Percentiles rank a stretch among this genome's conserved stretches.
Evolutionary conservation across 2,113 vertebrate species (phyloP).

Genomic region (Ictalurus punctatus): DNA sequence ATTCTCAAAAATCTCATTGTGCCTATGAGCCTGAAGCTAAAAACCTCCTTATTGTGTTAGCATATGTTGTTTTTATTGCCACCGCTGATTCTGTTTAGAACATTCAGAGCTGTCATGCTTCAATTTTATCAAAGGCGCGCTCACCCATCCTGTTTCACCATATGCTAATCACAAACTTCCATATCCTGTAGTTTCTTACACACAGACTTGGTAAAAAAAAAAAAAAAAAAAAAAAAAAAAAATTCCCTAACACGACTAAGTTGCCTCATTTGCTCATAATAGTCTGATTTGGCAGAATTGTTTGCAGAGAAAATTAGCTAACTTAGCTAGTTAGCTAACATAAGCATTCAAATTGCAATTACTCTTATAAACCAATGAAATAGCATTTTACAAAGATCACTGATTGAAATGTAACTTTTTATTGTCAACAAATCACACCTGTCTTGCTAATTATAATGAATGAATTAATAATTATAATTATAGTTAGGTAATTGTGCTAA

Average conservation of each 20-base stretch:
- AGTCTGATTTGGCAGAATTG: not conserved
- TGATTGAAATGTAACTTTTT: not conserved
- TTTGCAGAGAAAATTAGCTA: not conserved
- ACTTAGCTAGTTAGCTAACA: not conserved
- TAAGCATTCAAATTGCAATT: not conserved
- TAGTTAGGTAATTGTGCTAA: not conserved
- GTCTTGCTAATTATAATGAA: not conserved
- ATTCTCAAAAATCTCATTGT: not conserved
- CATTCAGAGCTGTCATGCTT: not conserved
- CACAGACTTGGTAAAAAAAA: not conserved
- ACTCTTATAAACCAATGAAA: not conserved
- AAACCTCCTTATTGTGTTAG: not conserved
- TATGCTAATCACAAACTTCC: not conserved
- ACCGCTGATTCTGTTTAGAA: slow-evolving; percentile 14
- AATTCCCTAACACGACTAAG: not conserved
- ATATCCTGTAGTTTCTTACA: not conserved
- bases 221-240: not conserved
- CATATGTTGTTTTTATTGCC: not conserved
- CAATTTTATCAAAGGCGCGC: not conserved
- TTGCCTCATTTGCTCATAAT: not conserved
- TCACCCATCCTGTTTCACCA: not conserved
- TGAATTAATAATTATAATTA: too few relatives aligned
- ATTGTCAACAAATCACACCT: not conserved
- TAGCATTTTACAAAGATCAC: not conserved
- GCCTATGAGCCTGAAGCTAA: not conserved